Evolutionary conservation across 2,888 invertebrate genomes (phyloP), one percentile per base, ranked within the genome.

Genomic region (Drosophila putrida): DNA sequence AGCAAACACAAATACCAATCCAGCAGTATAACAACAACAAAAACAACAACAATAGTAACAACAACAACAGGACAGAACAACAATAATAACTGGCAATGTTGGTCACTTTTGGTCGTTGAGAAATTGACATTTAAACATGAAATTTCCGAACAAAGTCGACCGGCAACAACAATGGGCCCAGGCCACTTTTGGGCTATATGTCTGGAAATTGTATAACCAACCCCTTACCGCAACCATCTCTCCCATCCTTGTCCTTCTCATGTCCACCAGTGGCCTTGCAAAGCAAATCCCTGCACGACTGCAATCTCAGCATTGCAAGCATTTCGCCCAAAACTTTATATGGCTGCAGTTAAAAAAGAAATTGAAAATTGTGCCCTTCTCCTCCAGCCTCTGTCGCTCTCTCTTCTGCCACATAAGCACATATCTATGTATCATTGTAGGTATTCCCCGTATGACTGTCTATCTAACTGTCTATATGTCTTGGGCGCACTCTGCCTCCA

Each of bases 51-150:
- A 66, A 49, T 10, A 71, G 65, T 25, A 53, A 44, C 25, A 63
- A 60, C 36, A 75, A 69, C 25, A 62, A 58, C 6, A 61, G 53
- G 35, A 54, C 39, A 20, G 15, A 70, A 53, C 11, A 66, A 64
- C n/a, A 36, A 28, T 25, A 54, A 46, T 11, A 38, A 44, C 66
- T 35, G 71, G 54, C 71, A 61, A 71, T 68, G 80, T 73, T 83
- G 83, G 77, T 83, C 83, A 83, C 81, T 83, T 83, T 81, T 78
- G 81, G 77, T 81, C 79, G 79, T 82, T 82, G 82, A 82, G 75
- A 86, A 87, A 86, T 86, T 86, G 85, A 87, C 85, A 86, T 85
- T 86, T 86, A 86, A 87, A 87, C 85, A 86, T 78, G 84, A 78
- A 84, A 87, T 87, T 79, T 82, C 75, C 54, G 25, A 78, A 63